Percentiles rank a stretch among this genome's conserved stretches.
Conservation (phyloP, 2,113 vertebrate genomes). For the Gasterosteus nipponicus region DNA sequence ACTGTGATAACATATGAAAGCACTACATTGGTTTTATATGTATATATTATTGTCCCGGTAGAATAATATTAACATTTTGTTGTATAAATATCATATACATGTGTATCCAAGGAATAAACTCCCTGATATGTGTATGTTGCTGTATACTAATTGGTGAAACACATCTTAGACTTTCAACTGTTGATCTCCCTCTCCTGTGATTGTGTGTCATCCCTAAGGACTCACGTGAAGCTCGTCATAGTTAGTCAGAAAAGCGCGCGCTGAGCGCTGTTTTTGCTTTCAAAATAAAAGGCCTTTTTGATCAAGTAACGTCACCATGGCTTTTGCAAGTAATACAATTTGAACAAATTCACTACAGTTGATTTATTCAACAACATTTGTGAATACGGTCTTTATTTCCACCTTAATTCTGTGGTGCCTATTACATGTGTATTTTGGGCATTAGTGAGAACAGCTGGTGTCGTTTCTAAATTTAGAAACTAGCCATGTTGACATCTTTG, state of each 20-base stretch:
- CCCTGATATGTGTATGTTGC: background rate
- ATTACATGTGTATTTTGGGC: background rate
- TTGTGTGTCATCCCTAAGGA: background rate
- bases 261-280: background rate
- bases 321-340: background rate
- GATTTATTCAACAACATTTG: background rate
- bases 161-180: background rate
- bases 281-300: conserved; percentile 22
- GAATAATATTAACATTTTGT: no score
- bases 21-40: no score
- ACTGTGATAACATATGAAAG: no score
- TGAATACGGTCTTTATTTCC: background rate
- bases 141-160: background rate
- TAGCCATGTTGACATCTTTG: conserved; percentile 3
- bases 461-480: conserved; percentile 30
- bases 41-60: no score
- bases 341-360: background rate
- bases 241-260: background rate
- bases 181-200: background rate
- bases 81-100: background rate
- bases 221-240: background rate
- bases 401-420: background rate
- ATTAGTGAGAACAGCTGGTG: conserved; percentile 26
- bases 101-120: background rate
- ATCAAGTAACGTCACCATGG: background rate